Evolutionary conservation across 2,888 invertebrate species (phyloP), one percentile per base, ranked within the genome.

Genomic region (Xanthostigma xanthostigma): DNA sequence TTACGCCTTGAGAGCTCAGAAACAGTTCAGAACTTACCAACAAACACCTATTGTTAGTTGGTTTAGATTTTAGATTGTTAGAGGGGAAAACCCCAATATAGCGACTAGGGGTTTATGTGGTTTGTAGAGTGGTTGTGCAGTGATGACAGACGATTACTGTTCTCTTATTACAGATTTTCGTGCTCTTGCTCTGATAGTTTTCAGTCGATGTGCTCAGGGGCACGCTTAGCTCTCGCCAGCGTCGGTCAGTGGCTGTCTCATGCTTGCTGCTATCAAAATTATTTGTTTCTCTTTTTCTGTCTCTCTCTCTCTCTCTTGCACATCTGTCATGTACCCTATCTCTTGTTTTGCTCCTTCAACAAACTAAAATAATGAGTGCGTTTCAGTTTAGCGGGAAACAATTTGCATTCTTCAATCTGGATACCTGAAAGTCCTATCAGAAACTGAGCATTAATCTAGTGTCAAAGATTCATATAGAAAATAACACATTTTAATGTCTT

Each of bases 181-280:
- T 74, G 76, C 78, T 71, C 78, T 81, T 75, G 79, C 81, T 75
- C 75, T 76, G 74, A 74, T 78, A 72, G 76, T 80, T 76, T 80
- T 80, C 77, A 74, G 72, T 75, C 74, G 76, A 64, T 70, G 60
- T 70, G 69, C 71, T 67, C 64, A 62, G 69, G 68, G 70, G 72
- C 61, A 71, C 71, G 73, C 74, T 68, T 65, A 61, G 61, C 67
- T 63, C 64, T 63, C 60, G 65, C 67, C 65, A 64, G 60, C 64
- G 65, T 65, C 68, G 66, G 66, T 67, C 67, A 67, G 66, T 67
- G 65, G 61, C 59, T 59, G 61, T 60, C 57, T 27, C 27, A 55
- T 57, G 54, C 59, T 59, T 55, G 55, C 46, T 44, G 38, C 44
- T 49, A 42, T 37, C 44, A 45, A 42, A 45, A 41, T 46, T 49